Evolutionary conservation across 2,888 invertebrate species (phyloP).

Genomic region (Aleiodes leptofemur): DNA sequence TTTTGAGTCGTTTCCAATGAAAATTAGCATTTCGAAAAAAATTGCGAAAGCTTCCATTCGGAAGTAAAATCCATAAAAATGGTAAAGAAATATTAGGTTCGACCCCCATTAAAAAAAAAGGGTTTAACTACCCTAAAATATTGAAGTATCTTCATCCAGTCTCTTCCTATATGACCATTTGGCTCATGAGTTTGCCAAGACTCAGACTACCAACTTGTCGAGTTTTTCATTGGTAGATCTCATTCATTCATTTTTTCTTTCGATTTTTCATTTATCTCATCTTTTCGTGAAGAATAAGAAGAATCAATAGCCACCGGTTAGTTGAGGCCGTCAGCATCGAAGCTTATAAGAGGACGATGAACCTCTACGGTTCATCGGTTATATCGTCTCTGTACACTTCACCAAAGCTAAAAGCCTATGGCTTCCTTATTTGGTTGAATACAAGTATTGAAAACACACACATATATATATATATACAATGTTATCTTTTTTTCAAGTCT

Average conservation of each 20-base stretch:
- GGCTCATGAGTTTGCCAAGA: not conserved
- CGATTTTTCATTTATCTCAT: not conserved
- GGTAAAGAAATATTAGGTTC: too few species aligned
- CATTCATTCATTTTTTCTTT: constrained; percentile 31
- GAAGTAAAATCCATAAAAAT: too few species aligned
- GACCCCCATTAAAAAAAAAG: too few species aligned
- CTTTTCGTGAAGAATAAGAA: constrained; percentile 29
- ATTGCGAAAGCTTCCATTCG: too few species aligned
- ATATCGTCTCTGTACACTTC: constrained; percentile 52
- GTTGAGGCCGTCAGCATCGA: constrained; percentile 24
- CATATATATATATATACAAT: not conserved
- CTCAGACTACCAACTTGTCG: constrained; percentile 1
- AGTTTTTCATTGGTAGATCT: constrained; percentile 19
- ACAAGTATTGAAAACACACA: constrained; percentile 18
- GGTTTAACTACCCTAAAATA: not conserved
- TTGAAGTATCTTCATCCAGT: not conserved
- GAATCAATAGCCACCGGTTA: constrained; percentile 31
- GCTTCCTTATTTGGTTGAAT: constrained; percentile 39
- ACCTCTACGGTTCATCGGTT: constrained; percentile 68
- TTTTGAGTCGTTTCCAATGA: too few species aligned
- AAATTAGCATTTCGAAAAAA: too few species aligned
- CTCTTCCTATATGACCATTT: not conserved
- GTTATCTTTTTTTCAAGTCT: too few species aligned
- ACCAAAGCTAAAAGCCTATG: constrained; percentile 27
- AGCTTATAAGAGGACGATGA: constrained; percentile 47